Evolutionary conservation across 2,797 vertebrate genomes (phyloP).

Genomic region (Lateolabrax maculatus): DNA sequence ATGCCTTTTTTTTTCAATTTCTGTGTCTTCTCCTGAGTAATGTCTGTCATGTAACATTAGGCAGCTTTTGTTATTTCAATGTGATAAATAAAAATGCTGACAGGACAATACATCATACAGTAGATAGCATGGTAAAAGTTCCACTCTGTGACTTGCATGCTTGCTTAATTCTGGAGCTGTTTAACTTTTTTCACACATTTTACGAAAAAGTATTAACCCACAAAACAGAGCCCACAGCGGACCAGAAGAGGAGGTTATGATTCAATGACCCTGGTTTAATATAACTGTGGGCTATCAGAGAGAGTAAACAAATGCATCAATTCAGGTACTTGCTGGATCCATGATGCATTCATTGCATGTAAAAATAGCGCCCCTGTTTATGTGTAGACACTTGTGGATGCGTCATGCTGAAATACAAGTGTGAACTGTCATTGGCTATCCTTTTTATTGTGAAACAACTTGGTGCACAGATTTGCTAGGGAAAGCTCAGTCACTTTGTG

Average conservation of each 20-base stretch:
- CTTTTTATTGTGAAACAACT: constrained; percentile 29
- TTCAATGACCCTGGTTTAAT: constrained; percentile 3
- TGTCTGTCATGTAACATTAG: constrained; percentile 16
- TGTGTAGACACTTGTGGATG: constrained; percentile 2
- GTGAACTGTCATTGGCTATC: constrained; percentile 22
- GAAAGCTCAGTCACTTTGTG: constrained; percentile 6
- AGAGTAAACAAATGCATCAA: background rate
- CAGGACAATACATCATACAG: background rate
- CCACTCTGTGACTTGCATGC: background rate
- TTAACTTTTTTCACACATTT: background rate
- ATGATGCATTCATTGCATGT: background rate
- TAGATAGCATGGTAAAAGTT: constrained; percentile 1
- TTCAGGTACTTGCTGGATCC: background rate
- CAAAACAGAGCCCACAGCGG: background rate
- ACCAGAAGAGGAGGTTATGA: background rate
- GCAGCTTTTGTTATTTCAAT: background rate
- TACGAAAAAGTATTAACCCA: background rate
- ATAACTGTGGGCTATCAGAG: background rate
- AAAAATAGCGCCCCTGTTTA: background rate
- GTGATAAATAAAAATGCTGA: background rate
- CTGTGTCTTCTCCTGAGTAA: constrained; percentile 9
- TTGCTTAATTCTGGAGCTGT: background rate
- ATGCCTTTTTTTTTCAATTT: background rate
- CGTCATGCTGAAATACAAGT: constrained; percentile 13
- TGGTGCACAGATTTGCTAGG: background rate